Evolutionary conservation across 2,113 vertebrate species (phyloP).

Genomic region (Cynocephalus volans): DNA sequence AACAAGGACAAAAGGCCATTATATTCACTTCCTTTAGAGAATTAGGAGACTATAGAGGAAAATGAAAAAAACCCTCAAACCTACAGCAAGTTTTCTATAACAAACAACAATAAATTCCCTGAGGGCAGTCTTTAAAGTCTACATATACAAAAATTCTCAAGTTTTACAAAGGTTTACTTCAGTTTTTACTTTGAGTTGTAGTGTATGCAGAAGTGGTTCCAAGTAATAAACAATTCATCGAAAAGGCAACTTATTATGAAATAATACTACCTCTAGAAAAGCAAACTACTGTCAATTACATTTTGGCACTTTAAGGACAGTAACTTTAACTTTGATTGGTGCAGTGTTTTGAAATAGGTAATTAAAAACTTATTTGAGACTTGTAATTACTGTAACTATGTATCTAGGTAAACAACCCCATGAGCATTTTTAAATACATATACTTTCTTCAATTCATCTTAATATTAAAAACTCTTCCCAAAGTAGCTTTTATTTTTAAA

Average conservation of each 20-base stretch:
- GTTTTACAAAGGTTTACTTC: constrained; percentile 57
- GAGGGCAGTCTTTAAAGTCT: neutral
- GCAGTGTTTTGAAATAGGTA: constrained; percentile 44
- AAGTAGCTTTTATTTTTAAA: constrained; percentile 24
- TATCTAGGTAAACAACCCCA: constrained; percentile 26
- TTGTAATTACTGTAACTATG: constrained; percentile 6
- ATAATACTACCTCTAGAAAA: constrained; percentile 59
- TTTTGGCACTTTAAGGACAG: constrained; percentile 51
- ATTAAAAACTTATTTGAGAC: constrained; percentile 55
- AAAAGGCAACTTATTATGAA: constrained; percentile 51
- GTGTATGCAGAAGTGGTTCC: neutral
- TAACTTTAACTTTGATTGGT: constrained; percentile 52
- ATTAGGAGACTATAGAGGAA: neutral
- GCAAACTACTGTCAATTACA: constrained; percentile 44
- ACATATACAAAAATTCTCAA: neutral
- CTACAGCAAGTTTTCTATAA: neutral
- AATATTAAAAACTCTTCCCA: constrained; percentile 41
- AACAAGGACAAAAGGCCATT: neutral
- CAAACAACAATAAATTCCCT: neutral
- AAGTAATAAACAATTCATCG: constrained; percentile 41
- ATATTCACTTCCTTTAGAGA: constrained; percentile 3
- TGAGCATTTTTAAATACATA: constrained; percentile 2
- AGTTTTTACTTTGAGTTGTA: constrained; percentile 36
- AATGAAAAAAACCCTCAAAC: neutral
- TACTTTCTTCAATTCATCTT: constrained; percentile 39